A percentile compares a stretch with the other conserved stretches of the same genome.
Conservation (phyloP, 2,888 invertebrate genomes). For the Cheilosia urbana region DNA sequence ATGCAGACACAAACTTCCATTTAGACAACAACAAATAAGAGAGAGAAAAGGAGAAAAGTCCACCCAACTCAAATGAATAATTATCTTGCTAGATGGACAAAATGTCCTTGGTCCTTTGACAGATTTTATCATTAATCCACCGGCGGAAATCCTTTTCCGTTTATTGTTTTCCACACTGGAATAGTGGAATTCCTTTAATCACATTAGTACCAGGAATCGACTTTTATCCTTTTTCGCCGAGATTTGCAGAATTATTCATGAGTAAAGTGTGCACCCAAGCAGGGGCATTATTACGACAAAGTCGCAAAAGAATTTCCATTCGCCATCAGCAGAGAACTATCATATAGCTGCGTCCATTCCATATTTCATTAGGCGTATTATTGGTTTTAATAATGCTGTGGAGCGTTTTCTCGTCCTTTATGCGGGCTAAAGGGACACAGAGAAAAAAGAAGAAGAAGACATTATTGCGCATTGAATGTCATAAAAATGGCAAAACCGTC, state of each 20-base stretch:
- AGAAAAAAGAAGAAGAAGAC: neutral
- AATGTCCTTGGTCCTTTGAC: conserved; percentile 67
- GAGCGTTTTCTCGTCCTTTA: conserved; percentile 62
- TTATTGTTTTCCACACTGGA: conserved; percentile 67
- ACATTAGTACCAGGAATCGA: conserved; percentile 63
- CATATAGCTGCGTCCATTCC: conserved; percentile 22
- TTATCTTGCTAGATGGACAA: conserved; percentile 69
- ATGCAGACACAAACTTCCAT: conserved; percentile 43
- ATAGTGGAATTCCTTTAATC: conserved; percentile 72
- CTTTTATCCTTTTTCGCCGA: conserved; percentile 43
- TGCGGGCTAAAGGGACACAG: conserved; percentile 22
- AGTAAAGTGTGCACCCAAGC: conserved; percentile 65
- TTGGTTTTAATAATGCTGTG: conserved; percentile 46
- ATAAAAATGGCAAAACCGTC: conserved; percentile 66
- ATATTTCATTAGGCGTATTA: conserved; percentile 64
- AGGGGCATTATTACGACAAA: conserved; percentile 50
- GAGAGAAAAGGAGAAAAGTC: conserved; percentile 1
- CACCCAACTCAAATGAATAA: conserved; percentile 57
- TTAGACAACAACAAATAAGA: neutral
- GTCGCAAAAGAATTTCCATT: conserved; percentile 59
- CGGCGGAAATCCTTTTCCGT: conserved; percentile 67
- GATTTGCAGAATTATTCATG: conserved; percentile 67
- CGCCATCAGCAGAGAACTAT: conserved; percentile 33
- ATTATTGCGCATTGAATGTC: conserved; percentile 47
- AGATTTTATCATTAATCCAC: conserved; percentile 66